These are phyloP conservation scores for Geodia barretti DNA, from an alignment of 37 sponge, comb jelly and placozoan species.

Conservation along the genomic window DNA sequence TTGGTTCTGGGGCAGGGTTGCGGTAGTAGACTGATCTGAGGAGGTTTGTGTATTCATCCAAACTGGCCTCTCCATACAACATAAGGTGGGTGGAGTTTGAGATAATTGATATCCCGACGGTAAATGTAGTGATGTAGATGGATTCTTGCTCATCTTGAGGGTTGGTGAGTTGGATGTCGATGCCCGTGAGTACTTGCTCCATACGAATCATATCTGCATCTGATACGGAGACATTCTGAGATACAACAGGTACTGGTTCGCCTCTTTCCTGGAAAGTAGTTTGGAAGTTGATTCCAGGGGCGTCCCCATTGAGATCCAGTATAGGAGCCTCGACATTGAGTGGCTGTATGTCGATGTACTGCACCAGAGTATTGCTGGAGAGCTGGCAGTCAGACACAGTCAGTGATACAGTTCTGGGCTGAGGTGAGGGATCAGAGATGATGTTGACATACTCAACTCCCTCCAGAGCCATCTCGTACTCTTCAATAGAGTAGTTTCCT, in stretches of 20 bases:
- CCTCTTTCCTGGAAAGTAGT: slow-evolving; percentile 54
- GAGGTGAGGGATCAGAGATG: slow-evolving; percentile 49
- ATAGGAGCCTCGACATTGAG: slow-evolving; percentile 73
- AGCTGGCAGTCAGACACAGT: slow-evolving; percentile 52
- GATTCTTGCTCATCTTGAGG: slow-evolving; percentile 44
- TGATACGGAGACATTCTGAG: slow-evolving; percentile 27
- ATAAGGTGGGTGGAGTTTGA: slow-evolving; percentile 17
- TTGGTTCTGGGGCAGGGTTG: slow-evolving; percentile 46
- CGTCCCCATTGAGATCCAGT: slow-evolving; percentile 68
- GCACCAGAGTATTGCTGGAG: slow-evolving; percentile 20
- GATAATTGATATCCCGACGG: background rate
- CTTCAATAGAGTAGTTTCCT: slow-evolving; percentile 39
- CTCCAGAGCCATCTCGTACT: slow-evolving; percentile 30
- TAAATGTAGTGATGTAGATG: background rate
- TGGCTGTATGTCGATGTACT: slow-evolving; percentile 38
- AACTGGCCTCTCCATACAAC: slow-evolving; percentile 7
- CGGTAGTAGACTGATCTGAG: slow-evolving; percentile 18
- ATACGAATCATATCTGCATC: slow-evolving; percentile 38
- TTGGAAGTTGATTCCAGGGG: slow-evolving; percentile 19
- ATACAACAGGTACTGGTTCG: slow-evolving; percentile 26
- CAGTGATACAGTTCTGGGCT: slow-evolving; percentile 32
- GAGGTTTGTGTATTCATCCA: slow-evolving; percentile 6
- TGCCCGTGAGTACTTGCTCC: slow-evolving; percentile 16
- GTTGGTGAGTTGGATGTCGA: slow-evolving; percentile 32
- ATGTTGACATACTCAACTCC: slow-evolving; percentile 51